Evolutionary conservation across 2,888 invertebrate genomes (phyloP).

Genomic region (Dione vanillae): DNA sequence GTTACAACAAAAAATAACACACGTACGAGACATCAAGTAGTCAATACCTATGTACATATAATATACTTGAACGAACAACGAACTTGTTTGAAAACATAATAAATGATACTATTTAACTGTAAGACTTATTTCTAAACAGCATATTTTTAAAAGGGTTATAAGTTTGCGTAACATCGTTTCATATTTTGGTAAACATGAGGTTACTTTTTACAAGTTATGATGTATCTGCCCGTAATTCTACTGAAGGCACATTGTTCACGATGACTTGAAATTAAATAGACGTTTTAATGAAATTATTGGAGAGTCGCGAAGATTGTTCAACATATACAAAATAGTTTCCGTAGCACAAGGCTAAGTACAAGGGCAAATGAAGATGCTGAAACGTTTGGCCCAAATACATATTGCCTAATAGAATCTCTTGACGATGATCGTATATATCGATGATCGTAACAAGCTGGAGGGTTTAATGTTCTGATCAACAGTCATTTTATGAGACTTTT

Average conservation of each 20-base stretch:
- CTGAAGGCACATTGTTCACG: no score
- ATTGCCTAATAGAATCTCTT: conserved; percentile 48
- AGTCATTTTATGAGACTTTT: no score
- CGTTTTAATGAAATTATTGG: no score
- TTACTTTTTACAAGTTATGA: background rate
- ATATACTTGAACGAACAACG: conserved; percentile 5
- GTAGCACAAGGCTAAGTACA: conserved; percentile 37
- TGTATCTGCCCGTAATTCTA: no score
- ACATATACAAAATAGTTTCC: conserved; percentile 27
- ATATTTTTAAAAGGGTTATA: no score
- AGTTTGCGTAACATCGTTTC: background rate
- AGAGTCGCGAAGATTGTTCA: background rate
- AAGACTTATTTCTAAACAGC: background rate
- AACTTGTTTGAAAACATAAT: background rate
- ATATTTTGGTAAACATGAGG: background rate
- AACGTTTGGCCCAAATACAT: conserved; percentile 58
- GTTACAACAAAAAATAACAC: conserved; percentile 1
- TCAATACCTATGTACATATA: background rate
- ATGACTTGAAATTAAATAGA: no score
- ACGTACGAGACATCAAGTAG: background rate
- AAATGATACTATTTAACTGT: background rate
- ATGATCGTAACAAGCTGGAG: background rate
- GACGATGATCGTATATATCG: conserved; percentile 27
- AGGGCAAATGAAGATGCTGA: conserved; percentile 53
- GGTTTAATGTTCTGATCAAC: no score